Percentiles rank a stretch among this genome's conserved stretches.
Evolutionary conservation across 2,797 vertebrate genomes (phyloP).

Genomic region (Acridotheres tristis): DNA sequence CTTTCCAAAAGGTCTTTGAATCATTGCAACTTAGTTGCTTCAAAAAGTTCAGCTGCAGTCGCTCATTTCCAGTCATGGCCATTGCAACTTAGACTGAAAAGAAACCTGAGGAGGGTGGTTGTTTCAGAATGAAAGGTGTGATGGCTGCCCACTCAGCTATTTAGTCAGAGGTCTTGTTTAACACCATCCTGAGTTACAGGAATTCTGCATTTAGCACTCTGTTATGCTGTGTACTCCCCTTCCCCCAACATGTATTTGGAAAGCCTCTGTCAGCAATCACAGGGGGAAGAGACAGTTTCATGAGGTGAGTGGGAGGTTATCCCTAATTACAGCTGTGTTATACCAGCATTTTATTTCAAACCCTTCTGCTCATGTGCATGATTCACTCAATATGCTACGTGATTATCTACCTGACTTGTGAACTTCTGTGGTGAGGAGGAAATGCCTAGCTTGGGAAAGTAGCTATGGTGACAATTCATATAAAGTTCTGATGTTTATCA

Average conservation of each 20-base stretch:
- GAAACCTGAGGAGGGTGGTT: not conserved
- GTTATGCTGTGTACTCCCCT: not conserved
- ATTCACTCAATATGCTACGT: not conserved
- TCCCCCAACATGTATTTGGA: not conserved
- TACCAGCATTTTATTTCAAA: constrained; percentile 23
- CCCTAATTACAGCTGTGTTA: not conserved
- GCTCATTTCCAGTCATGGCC: not conserved
- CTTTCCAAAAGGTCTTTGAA: not conserved
- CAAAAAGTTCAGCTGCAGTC: not conserved
- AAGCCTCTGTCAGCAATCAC: not conserved
- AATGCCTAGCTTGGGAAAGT: not conserved
- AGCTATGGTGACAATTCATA: not conserved
- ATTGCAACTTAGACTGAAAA: not conserved
- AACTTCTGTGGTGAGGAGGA: not conserved
- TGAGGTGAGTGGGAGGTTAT: constrained; percentile 6
- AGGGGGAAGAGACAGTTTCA: not conserved
- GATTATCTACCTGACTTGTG: not conserved
- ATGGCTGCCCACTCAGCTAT: not conserved
- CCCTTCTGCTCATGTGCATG: not conserved
- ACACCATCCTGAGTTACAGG: not conserved
- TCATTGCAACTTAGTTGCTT: not conserved
- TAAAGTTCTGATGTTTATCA: not conserved
- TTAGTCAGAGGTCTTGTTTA: constrained; percentile 7
- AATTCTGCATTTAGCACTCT: not conserved
- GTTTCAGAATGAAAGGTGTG: not conserved